Conservation (phyloP, 2,113 vertebrate genomes). For the Mirza zaza region DNA sequence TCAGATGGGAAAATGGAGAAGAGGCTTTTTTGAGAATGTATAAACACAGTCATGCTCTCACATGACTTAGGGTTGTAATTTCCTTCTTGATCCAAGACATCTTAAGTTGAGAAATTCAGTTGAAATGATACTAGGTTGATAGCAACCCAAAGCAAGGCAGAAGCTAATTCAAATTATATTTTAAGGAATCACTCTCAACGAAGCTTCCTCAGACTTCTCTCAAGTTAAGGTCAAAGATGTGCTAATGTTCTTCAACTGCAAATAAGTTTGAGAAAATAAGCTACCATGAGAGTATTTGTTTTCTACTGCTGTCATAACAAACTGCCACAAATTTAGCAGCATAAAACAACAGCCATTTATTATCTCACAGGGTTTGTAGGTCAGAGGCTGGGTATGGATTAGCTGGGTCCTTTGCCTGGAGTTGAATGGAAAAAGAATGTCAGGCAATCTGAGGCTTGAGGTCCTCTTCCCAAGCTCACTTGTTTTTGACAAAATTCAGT, state of each 20-base stretch:
- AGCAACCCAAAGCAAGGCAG: background rate
- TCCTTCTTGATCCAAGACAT: background rate
- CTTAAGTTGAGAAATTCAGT: background rate
- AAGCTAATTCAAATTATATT: background rate
- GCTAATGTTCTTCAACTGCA: too few relatives aligned
- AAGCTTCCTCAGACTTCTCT: background rate
- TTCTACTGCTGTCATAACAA: background rate
- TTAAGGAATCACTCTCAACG: background rate
- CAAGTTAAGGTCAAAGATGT: background rate
- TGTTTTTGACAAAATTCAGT: background rate
- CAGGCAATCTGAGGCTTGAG: background rate
- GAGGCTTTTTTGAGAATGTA: background rate
- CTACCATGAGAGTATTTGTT: background rate
- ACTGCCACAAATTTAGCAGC: background rate
- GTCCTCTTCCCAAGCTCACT: background rate
- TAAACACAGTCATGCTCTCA: background rate
- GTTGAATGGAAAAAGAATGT: background rate
- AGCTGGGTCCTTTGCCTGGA: background rate
- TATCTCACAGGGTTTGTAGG: background rate
- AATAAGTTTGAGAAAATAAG: background rate
- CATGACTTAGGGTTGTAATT: background rate
- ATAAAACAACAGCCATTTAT: background rate
- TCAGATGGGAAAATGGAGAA: background rate
- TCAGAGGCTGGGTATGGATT: background rate
- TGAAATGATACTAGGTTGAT: background rate